Conservation (phyloP, 2,113 vertebrate species). For the Gymnobelideus leadbeateri region DNA sequence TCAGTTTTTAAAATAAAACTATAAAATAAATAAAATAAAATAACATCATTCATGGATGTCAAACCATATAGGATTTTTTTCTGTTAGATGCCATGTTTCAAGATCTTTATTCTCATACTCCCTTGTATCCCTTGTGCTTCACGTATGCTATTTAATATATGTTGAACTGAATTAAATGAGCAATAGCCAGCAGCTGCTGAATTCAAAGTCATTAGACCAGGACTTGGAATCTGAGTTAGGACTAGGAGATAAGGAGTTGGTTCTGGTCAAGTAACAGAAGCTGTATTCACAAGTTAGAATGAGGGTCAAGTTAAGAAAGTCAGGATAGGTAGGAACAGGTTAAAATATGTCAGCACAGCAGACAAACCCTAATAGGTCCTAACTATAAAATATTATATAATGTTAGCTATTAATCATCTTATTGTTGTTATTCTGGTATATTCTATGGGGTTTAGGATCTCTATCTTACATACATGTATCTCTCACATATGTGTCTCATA, state of each 20-base stretch:
- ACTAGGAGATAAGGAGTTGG: not conserved
- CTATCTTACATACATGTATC: not conserved
- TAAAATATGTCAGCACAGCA: not conserved
- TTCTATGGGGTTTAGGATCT: not conserved
- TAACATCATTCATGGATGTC: too few species aligned
- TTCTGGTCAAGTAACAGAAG: not conserved
- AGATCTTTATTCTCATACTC: not conserved
- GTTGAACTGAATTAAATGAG: not conserved
- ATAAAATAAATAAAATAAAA: not conserved
- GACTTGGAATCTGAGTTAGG: not conserved
- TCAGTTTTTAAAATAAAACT: not conserved
- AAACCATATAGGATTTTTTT: not conserved
- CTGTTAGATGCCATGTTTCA: not conserved
- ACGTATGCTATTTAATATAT: not conserved
- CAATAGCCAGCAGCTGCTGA: not conserved
- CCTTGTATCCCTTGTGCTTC: not conserved
- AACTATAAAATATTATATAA: not conserved
- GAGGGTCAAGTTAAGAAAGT: not conserved
- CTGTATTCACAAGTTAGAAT: not conserved
- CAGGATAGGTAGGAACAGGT: not conserved
- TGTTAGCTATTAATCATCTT: not conserved
- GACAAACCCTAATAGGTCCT: not conserved
- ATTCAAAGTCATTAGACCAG: not conserved
- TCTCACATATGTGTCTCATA: not conserved
- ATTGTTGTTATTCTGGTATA: not conserved